Conservation (phyloP, 2,797 vertebrate genomes). For the Spinus olivaceus region DNA sequence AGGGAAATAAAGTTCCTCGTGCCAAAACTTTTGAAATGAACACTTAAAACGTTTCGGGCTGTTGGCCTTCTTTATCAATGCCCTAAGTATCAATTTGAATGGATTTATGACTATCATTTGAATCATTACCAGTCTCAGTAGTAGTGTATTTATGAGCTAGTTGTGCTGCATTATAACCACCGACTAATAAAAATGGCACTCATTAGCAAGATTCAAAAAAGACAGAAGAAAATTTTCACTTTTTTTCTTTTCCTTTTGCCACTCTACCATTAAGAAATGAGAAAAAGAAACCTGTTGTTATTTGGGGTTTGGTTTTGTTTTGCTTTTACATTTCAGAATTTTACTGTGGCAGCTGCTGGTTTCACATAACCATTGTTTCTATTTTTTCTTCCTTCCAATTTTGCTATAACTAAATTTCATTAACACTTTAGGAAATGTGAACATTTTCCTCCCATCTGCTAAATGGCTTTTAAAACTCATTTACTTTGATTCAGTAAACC, state of each 20-base stretch:
- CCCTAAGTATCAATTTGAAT: conserved; percentile 10
- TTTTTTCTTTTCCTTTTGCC: neutral
- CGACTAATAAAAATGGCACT: neutral
- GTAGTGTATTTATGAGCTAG: neutral
- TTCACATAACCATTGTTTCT: conserved; percentile 53
- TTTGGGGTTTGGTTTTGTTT: too few relatives aligned
- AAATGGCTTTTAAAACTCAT: conserved; percentile 65
- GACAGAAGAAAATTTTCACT: neutral
- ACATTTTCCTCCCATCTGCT: conserved; percentile 69
- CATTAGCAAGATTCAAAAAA: neutral
- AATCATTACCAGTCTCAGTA: neutral
- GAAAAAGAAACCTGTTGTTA: neutral
- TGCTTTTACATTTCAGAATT: neutral
- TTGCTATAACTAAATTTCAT: conserved; percentile 66
- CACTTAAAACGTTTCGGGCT: neutral
- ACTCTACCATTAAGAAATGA: neutral
- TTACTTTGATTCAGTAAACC: conserved; percentile 70
- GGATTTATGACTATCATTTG: neutral
- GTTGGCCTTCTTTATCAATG: neutral
- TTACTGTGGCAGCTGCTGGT: conserved; percentile 51
- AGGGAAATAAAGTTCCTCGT: neutral
- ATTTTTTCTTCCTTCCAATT: conserved; percentile 48
- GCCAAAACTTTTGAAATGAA: neutral
- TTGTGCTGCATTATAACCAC: neutral
- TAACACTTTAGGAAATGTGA: conserved; percentile 71